Evolutionary conservation across 2,888 invertebrate species (phyloP).

Genomic region (Kryphioiulus occultus): DNA sequence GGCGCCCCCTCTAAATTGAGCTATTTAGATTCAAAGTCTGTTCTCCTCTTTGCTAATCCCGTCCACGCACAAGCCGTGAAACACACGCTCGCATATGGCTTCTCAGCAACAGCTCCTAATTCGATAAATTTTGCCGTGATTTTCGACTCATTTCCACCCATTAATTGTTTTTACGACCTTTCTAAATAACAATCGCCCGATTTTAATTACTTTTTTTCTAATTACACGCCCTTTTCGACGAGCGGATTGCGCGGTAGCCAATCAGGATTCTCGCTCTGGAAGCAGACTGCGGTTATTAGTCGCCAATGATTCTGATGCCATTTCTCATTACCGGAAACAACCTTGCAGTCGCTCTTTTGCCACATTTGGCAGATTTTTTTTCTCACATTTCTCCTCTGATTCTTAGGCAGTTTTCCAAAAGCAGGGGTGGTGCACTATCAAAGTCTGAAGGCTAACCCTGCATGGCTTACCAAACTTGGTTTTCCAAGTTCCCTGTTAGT

Average conservation of each 20-base stretch:
- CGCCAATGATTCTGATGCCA: neutral
- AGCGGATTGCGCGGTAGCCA: neutral
- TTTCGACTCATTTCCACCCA: constrained; percentile 28
- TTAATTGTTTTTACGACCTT: constrained; percentile 34
- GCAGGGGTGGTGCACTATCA: neutral
- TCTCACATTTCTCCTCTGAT: neutral
- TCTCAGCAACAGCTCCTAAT: neutral
- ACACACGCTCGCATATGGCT: neutral
- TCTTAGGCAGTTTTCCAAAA: constrained; percentile 2
- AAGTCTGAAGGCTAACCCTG: neutral
- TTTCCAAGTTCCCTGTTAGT: too few species aligned
- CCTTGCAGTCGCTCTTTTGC: neutral
- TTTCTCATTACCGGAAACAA: neutral
- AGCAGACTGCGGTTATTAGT: neutral
- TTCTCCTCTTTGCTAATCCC: neutral
- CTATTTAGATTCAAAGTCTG: neutral
- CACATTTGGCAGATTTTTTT: neutral
- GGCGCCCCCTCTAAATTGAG: neutral
- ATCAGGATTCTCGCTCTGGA: neutral
- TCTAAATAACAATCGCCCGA: constrained; percentile 27
- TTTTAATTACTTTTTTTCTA: constrained; percentile 21
- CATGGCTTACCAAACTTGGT: too few species aligned
- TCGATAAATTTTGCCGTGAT: neutral
- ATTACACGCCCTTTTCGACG: neutral
- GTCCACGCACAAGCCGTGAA: neutral